Evolutionary conservation across 1,140 invertebrate genomes (phyloP).

Genomic region (Sesamia nonagrioides): DNA sequence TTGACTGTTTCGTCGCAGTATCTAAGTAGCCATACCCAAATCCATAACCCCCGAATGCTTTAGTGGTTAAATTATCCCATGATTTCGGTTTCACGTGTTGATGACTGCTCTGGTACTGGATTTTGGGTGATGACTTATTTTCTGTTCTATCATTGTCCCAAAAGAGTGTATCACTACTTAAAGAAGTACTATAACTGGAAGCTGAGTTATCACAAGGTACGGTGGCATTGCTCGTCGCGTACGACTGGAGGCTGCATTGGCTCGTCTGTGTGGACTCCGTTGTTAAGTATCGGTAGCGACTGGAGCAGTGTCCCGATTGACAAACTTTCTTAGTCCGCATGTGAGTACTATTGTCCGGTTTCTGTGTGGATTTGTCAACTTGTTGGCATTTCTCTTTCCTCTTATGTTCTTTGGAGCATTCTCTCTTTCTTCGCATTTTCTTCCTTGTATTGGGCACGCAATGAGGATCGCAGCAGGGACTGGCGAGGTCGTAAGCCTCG

Average conservation of each 20-base stretch:
- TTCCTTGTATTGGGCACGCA: slow-evolving; percentile 93
- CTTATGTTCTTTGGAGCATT: slow-evolving; percentile 89
- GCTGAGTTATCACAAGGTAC: slow-evolving; percentile 90
- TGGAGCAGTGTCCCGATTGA: slow-evolving; percentile 74
- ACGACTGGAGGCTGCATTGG: slow-evolving; percentile 93
- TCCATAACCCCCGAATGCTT: slow-evolving; percentile 94
- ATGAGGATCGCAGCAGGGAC: slow-evolving; percentile 94
- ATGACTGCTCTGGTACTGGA: slow-evolving; percentile 85
- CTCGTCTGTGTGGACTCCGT: slow-evolving; percentile 90
- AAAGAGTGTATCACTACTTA: slow-evolving; percentile 94
- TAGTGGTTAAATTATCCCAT: slow-evolving; percentile 95
- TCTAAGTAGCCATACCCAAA: slow-evolving; percentile 95
- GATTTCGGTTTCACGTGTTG: slow-evolving; percentile 93
- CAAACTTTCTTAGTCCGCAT: slow-evolving; percentile 80
- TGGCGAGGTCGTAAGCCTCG: slow-evolving; percentile 94
- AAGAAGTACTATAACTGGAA: slow-evolving; percentile 93
- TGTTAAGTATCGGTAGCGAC: slow-evolving; percentile 82
- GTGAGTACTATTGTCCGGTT: slow-evolving; percentile 76
- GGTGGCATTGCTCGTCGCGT: slow-evolving; percentile 90
- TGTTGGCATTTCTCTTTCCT: slow-evolving; percentile 85
- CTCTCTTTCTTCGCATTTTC: slow-evolving; percentile 89
- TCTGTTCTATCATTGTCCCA: slow-evolving; percentile 90
- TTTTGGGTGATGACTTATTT: slow-evolving; percentile 81
- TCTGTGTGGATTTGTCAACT: slow-evolving; percentile 81
- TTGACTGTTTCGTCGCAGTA: slow-evolving; percentile 88